These are phyloP conservation scores for Amaurobius ferox DNA, from an alignment of 2,888 invertebrate species.

Conservation along the genomic window DNA sequence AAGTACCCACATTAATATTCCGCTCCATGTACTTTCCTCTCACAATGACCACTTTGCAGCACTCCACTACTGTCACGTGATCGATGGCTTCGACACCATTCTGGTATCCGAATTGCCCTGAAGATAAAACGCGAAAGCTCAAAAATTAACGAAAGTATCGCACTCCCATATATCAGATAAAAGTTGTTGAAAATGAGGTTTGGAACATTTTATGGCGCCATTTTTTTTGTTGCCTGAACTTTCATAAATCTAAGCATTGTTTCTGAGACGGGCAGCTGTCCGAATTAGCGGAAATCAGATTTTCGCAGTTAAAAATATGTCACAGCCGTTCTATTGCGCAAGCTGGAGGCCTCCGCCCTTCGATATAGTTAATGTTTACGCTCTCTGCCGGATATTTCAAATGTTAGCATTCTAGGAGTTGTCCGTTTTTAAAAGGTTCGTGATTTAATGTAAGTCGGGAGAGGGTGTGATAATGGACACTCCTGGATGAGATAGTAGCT, in stretches of 20 bases:
- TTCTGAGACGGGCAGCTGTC: slow-evolving; percentile 51
- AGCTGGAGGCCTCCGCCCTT: background rate
- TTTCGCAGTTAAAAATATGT: slow-evolving; percentile 39
- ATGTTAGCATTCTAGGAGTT: background rate
- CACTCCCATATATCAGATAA: slow-evolving; percentile 60
- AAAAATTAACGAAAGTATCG: slow-evolving; percentile 47
- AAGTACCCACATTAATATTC: slow-evolving; percentile 66
- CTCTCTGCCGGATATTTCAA: background rate
- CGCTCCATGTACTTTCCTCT: slow-evolving; percentile 31
- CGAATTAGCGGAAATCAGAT: background rate
- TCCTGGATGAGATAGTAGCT: too few relatives aligned
- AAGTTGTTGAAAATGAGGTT: slow-evolving; percentile 63
- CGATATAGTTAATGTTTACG: background rate
- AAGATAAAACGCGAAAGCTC: slow-evolving; percentile 51
- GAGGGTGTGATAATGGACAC: background rate
- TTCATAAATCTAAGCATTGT: slow-evolving; percentile 63
- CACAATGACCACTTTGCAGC: slow-evolving; percentile 15
- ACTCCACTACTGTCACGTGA: slow-evolving; percentile 23
- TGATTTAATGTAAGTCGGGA: background rate
- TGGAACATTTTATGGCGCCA: slow-evolving; percentile 1
- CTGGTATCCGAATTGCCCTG: slow-evolving; percentile 10
- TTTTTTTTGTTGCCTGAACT: slow-evolving; percentile 30
- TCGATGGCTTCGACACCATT: slow-evolving; percentile 59
- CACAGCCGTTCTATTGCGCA: background rate
- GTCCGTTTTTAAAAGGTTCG: background rate